Percentiles rank a stretch among this genome's conserved stretches.
Evolutionary conservation across 1,140 invertebrate species (phyloP).

Genomic region (Telenomus remus): DNA sequence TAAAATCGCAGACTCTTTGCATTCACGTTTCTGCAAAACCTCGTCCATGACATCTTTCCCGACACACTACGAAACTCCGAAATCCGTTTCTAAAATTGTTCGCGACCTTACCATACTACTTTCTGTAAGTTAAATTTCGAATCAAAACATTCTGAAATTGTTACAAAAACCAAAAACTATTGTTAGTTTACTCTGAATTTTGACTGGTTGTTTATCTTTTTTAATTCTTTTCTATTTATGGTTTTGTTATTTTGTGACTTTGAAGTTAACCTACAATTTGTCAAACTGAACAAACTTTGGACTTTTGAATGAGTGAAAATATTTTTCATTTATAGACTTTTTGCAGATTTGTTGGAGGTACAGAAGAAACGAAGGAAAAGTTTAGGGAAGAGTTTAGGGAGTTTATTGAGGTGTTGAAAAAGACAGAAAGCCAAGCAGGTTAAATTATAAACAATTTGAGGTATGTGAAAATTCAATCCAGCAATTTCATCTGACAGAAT

Average conservation of each 20-base stretch:
- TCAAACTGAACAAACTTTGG: too few relatives aligned
- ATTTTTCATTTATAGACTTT: neutral
- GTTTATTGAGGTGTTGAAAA: conserved; percentile 27
- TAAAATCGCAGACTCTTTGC: conserved; percentile 28
- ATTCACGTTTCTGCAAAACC: conserved; percentile 17
- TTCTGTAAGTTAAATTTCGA: too few relatives aligned
- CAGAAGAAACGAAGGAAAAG: conserved; percentile 5
- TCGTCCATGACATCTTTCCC: conserved; percentile 19
- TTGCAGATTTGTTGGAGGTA: conserved; percentile 3
- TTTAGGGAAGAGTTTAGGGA: conserved; percentile 34
- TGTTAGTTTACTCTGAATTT: too few relatives aligned
- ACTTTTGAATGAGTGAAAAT: conserved; percentile 1
- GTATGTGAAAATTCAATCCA: conserved; percentile 26
- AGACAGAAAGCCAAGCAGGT: conserved; percentile 9
- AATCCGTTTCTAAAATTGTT: neutral
- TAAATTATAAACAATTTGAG: conserved; percentile 25
- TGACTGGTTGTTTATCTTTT: too few relatives aligned
- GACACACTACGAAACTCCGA: neutral
- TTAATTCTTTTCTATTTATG: neutral
- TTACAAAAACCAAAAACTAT: too few relatives aligned
- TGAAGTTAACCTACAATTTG: neutral
- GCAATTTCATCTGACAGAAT: too few relatives aligned
- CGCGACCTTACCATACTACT: too few relatives aligned
- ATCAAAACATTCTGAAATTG: too few relatives aligned
- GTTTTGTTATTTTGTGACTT: neutral